Evolutionary conservation across 1,140 invertebrate genomes (phyloP), one percentile per base, ranked within the genome.

Genomic region (Pogonognathellus flavescens): DNA sequence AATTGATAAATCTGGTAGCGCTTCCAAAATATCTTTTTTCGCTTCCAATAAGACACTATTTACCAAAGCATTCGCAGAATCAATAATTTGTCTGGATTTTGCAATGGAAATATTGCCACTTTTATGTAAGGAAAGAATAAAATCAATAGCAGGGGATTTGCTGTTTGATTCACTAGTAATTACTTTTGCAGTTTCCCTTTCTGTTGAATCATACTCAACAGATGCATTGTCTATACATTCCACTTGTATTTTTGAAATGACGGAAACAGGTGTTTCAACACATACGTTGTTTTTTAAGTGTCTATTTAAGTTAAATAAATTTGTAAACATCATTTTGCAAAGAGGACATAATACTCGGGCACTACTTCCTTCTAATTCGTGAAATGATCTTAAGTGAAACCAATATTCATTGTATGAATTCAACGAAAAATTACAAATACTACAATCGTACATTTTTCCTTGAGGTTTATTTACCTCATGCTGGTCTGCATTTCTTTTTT

Each of bases 241-340:
- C n/a, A n/a, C n/a, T n/a, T n/a, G n/a, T n/a, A n/a, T n/a, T n/a
- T n/a, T n/a, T n/a, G n/a, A n/a, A n/a, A n/a, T n/a, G n/a, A n/a
- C n/a, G n/a, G n/a, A n/a, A n/a, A n/a, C n/a, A 57, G n/a, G 53
- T 22, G 25, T 22, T 11, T 70, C 25, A n/a, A n/a, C n/a, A n/a
- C n/a, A n/a, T n/a, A n/a, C n/a, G n/a, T n/a, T n/a, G 16, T 70
- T 70, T 16, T 16, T 13, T 22, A 70, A 70, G 16, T 70, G 66
- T 11, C 16, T 13, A 31, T 31, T 70, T 2, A 70, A 41, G 31
- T 11, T 13, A 14, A 31, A 31, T 9, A 70, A 70, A 16, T 41
- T 70, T 9, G 25, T 70, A 11, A 70, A 70, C 14, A 11, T 16
- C 66, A 70, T 70, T 70, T 70, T 70, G 3, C 66, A 70, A 70